These are phyloP conservation scores for Sesamia nonagrioides DNA, from an alignment of 1,140 invertebrate genomes.

Conservation along the genomic window DNA sequence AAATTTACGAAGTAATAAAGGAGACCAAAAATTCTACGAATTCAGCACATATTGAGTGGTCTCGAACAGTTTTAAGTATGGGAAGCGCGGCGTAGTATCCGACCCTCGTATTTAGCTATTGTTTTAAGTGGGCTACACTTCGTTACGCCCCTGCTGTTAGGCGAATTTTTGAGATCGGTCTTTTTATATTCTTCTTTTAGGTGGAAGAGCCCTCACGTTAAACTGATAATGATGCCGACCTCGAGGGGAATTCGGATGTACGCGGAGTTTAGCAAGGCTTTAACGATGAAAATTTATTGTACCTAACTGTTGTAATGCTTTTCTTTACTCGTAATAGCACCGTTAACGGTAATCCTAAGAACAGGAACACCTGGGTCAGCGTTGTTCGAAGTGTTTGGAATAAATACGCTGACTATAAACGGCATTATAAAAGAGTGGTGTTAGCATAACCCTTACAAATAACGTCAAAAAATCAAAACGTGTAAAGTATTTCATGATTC, in stretches of 20 bases:
- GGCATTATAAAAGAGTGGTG: not conserved
- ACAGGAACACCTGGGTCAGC: constrained; percentile 70
- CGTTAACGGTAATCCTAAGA: constrained; percentile 72
- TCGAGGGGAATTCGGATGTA: constrained; percentile 63
- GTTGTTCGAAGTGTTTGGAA: constrained; percentile 4
- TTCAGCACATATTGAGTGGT: constrained; percentile 85
- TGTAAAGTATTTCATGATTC: constrained; percentile 1
- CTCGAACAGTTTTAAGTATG: constrained; percentile 72
- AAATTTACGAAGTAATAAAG: constrained; percentile 78
- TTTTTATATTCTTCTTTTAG: constrained; percentile 74
- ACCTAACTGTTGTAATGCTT: constrained; percentile 71
- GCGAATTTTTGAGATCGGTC: constrained; percentile 74
- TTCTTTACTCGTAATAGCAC: constrained; percentile 73
- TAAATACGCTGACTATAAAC: constrained; percentile 12
- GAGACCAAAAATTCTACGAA: constrained; percentile 78
- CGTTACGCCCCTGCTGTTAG: constrained; percentile 81
- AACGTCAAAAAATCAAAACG: constrained; percentile 17
- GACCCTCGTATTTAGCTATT: constrained; percentile 84
- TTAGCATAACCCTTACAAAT: constrained; percentile 7
- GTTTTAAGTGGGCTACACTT: constrained; percentile 85
- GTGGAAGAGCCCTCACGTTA: constrained; percentile 70
- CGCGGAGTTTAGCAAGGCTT: constrained; percentile 68
- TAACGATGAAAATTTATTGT: constrained; percentile 81
- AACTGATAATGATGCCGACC: constrained; percentile 81
- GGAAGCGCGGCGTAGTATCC: constrained; percentile 67